These are phyloP conservation scores for Macrocentrus cingulum DNA, from an alignment of 1,140 invertebrate genomes.

Conservation along the genomic window DNA sequence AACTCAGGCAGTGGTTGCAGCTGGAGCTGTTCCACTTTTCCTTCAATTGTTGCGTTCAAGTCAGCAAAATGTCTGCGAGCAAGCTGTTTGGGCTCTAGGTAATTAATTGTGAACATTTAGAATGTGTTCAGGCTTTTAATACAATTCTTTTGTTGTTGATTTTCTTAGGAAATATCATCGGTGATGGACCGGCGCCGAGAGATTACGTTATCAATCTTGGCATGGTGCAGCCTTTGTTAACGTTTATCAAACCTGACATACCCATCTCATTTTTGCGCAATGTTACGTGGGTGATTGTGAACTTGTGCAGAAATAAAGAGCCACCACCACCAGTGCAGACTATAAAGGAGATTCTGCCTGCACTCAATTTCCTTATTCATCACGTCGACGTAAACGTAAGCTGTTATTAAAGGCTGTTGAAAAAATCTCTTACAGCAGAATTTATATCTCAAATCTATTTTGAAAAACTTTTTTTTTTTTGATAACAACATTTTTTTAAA, in stretches of 20 bases:
- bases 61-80: constrained; percentile 98
- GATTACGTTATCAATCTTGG: constrained; percentile 92
- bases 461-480: no score
- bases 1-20: constrained; percentile 92
- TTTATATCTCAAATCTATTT: no score
- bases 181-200: constrained; percentile 86
- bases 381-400: constrained; percentile 94
- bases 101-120: constrained; percentile 35
- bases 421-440: background rate
- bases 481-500: no score
- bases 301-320: constrained; percentile 95
- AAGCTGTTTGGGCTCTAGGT: constrained; percentile 98
- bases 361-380: constrained; percentile 90
- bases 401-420: constrained; percentile 33
- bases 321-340: constrained; percentile 84
- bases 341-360: constrained; percentile 91
- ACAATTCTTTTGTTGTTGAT: no score
- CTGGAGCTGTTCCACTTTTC: constrained; percentile 94
- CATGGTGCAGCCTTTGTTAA: constrained; percentile 84
- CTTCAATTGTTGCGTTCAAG: constrained; percentile 85
- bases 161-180: constrained; percentile 79
- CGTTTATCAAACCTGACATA: constrained; percentile 91
- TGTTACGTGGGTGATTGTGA: constrained; percentile 98
- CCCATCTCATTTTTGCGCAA: constrained; percentile 91
- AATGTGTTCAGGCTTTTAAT: background rate